Base-by-base conservation (phyloP, 2,888 invertebrate genomes). In the Hypomecis atomaria region DNA sequence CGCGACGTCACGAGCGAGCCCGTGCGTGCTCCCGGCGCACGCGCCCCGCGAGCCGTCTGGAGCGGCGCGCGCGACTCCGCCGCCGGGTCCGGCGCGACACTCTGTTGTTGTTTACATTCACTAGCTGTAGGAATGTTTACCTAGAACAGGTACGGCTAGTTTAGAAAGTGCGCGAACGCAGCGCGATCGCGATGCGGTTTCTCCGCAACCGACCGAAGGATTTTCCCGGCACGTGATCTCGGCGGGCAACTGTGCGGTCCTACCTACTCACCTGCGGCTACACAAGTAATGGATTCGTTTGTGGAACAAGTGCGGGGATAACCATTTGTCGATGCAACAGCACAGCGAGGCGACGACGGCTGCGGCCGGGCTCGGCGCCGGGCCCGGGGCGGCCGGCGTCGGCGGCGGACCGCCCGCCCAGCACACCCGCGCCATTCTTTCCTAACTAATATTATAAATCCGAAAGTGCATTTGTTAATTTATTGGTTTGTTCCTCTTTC, bases 1-100 rank as follows among this genome's bases (percentile, higher is more conserved):
- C 62, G 62, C 68, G 65, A 62, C 69, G 38, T 45, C 56, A 13
- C 58, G 37, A 53, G 52, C 55, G 62, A 1, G 50, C 36, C 4
- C 11, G 1, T 11, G 4, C 11, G 43, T 5, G 11, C 11, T n/a
- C 5, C 11, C 11, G 11, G 9, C 5, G 11, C 5, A n/a, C 11
- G 43, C 43, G 4, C 43, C 11, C 43, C 5, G 37, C 43, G 10
- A 5, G n/a, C 9, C n/a, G 3, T n/a, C 43, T 11, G 11, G 43
- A 43, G 11, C 10, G 10, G 43, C 11, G 43, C 43, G 43, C 5
- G 8, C 5, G 11, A 5, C 6, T 3, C 5, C 43, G n/a, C 6
- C 0, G 43, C 23, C 23, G 23, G 3, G 3, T 23, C 3, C 3
- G 23, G 23, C 23, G 23, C 23, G 23, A 23, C 23, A 23, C 11